These are phyloP conservation scores for Ryuthela nishihirai DNA, from an alignment of 2,888 invertebrate species.

Conservation along the genomic window DNA sequence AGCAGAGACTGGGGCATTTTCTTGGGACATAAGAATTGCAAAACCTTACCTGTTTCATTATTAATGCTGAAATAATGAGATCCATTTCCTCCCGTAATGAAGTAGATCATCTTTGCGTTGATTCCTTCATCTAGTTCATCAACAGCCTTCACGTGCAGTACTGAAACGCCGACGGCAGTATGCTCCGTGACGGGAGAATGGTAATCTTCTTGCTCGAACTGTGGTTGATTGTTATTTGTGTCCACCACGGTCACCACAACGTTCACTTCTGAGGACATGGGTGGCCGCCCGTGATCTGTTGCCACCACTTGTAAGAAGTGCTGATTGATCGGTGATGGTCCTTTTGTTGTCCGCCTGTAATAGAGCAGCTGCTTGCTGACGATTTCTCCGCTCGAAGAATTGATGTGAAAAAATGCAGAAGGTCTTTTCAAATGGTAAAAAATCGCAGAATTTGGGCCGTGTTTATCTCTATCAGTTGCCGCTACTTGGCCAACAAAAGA, in stretches of 20 bases:
- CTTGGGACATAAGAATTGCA: neutral
- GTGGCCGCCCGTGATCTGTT: conserved; percentile 91
- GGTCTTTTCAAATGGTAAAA: conserved; percentile 84
- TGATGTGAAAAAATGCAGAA: conserved; percentile 83
- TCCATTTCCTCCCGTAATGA: conserved; percentile 69
- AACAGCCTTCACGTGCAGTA: conserved; percentile 62
- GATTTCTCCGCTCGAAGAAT: conserved; percentile 87
- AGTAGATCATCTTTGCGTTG: conserved; percentile 81
- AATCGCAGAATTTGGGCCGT: conserved; percentile 85
- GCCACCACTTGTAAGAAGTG: conserved; percentile 85
- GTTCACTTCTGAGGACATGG: conserved; percentile 67
- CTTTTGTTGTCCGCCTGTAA: conserved; percentile 60
- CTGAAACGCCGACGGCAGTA: conserved; percentile 84
- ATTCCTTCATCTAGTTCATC: conserved; percentile 75
- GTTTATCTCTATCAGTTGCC: conserved; percentile 83
- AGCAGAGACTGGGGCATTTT: too few relatives aligned
- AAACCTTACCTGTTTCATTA: conserved; percentile 60
- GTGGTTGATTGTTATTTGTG: conserved; percentile 84
- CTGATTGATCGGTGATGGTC: conserved; percentile 80
- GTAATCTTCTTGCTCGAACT: conserved; percentile 78
- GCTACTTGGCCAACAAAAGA: conserved; percentile 82
- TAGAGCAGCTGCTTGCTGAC: too few relatives aligned
- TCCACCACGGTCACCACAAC: conserved; percentile 72
- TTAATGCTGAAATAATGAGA: conserved; percentile 69
- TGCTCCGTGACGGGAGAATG: conserved; percentile 87